Conservation (phyloP, 2,113 vertebrate species). For the Mustelus asterias region DNA sequence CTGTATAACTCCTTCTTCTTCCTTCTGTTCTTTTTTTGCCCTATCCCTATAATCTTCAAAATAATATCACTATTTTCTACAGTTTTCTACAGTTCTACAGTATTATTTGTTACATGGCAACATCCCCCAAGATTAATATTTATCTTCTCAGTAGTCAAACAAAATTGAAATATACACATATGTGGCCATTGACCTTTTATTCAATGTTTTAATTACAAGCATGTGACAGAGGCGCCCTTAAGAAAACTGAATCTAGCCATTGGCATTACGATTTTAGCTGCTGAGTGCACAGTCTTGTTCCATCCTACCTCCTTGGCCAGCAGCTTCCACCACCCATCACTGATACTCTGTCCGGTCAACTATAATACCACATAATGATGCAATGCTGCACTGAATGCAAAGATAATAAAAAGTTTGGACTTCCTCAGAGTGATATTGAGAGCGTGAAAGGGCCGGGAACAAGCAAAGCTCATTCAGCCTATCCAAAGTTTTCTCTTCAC, state of each 20-base stretch:
- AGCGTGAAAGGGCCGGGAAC: not conserved
- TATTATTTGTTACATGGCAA: not conserved
- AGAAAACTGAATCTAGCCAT: not conserved
- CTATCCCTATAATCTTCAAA: not conserved
- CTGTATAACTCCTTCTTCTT: not conserved
- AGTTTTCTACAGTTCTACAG: too few relatives aligned
- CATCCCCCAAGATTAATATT: not conserved
- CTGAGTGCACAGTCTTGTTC: not conserved
- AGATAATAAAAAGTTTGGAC: not conserved
- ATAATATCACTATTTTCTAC: not conserved
- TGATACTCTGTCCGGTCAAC: not conserved
- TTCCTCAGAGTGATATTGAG: not conserved
- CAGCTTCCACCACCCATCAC: not conserved
- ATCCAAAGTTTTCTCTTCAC: not conserved
- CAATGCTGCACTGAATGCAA: not conserved
- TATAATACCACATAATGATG: not conserved
- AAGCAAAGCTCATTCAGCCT: not conserved
- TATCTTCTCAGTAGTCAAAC: not conserved
- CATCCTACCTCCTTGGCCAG: not conserved
- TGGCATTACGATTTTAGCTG: not conserved
- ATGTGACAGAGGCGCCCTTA: not conserved
- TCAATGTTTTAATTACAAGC: not conserved
- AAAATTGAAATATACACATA: not conserved
- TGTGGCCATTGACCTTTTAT: not conserved
- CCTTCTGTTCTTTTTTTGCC: not conserved